Evolutionary conservation across 2,797 vertebrate genomes (phyloP).

Genomic region (Coluber constrictor): DNA sequence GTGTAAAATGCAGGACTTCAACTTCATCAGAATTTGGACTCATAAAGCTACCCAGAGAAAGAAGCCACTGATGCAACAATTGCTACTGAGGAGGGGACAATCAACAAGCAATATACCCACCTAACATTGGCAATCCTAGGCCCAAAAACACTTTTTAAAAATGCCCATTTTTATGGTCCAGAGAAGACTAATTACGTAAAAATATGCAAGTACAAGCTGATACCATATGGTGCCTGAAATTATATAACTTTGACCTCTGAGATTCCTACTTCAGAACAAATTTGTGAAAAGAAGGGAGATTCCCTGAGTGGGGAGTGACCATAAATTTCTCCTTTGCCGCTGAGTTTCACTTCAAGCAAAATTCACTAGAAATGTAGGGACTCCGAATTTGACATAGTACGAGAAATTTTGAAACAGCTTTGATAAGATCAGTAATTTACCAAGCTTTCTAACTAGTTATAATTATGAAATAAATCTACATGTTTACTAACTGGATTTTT

Average conservation of each 20-base stretch:
- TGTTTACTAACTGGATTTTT: background rate
- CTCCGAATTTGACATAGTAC: background rate
- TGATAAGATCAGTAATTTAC: background rate
- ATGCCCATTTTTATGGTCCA: background rate
- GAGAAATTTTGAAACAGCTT: background rate
- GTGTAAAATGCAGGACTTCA: background rate
- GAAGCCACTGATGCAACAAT: background rate
- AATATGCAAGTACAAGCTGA: background rate
- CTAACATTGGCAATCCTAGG: background rate
- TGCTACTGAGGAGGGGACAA: background rate
- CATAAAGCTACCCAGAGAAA: background rate
- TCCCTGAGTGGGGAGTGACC: background rate
- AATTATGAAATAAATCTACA: background rate
- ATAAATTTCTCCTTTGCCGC: background rate
- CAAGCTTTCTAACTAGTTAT: background rate
- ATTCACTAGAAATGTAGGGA: background rate
- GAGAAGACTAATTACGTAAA: background rate
- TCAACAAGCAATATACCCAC: background rate
- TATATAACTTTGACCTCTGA: background rate
- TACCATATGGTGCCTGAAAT: background rate
- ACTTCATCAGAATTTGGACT: background rate
- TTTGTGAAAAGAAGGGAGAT: background rate
- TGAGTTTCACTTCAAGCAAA: background rate
- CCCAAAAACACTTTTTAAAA: background rate
- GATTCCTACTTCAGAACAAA: background rate